A percentile compares a stretch with the other conserved stretches of the same genome.
phyloP scores from a whole-genome alignment of 2,888 invertebrate genomes.

The Lysandra coridon region DNA sequence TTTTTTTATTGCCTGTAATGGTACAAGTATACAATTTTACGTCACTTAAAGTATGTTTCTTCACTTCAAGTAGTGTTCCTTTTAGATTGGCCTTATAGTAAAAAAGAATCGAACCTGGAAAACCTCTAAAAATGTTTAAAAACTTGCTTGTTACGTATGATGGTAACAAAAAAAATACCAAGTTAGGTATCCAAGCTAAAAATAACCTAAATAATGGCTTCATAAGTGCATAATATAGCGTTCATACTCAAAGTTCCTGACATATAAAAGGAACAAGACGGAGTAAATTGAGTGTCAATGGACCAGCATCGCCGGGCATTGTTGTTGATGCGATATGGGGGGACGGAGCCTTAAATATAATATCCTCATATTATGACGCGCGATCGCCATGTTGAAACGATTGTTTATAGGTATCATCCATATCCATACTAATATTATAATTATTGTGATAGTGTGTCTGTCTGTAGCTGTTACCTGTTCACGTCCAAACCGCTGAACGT shows the following conservation, averaged over 20 bases:
- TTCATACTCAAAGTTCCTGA: not conserved
- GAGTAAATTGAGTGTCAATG: slow-evolving; percentile 76
- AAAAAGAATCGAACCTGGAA: no score
- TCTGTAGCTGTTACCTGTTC: no score
- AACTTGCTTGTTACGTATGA: no score
- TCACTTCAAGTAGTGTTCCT: no score
- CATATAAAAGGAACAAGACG: slow-evolving; percentile 48
- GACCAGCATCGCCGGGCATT: slow-evolving; percentile 74
- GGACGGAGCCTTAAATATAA: slow-evolving; percentile 73
- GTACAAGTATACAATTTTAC: not conserved
- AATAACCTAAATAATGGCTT: not conserved
- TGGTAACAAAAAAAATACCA: not conserved
- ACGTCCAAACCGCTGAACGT: no score
- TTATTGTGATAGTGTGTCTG: no score
- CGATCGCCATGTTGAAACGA: slow-evolving; percentile 61
- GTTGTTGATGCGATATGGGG: slow-evolving; percentile 75
- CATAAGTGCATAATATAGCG: not conserved
- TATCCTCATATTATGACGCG: slow-evolving; percentile 78
- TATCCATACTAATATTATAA: no score
- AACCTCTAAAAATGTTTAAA: no score
- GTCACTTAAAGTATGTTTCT: not conserved
- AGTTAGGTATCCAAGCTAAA: not conserved
- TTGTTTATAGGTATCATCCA: not conserved
- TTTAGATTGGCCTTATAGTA: no score
- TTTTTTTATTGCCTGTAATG: slow-evolving; percentile 11